Conservation (phyloP, 2,797 vertebrate species). For the Tachyglossus aculeatus region DNA sequence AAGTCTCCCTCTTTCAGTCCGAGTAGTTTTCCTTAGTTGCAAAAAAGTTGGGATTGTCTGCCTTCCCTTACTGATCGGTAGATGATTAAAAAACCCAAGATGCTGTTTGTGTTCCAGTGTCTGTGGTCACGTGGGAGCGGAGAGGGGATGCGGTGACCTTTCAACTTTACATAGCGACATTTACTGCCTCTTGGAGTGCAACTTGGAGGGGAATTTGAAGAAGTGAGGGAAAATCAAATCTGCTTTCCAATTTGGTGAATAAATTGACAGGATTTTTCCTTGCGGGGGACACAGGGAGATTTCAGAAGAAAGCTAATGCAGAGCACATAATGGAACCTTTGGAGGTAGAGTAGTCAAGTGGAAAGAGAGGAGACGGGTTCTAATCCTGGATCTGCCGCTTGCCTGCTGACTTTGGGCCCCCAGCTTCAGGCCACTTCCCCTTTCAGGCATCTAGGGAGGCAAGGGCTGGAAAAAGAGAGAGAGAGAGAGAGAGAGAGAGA, state of each 20-base stretch:
- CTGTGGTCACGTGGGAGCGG: conserved; percentile 19
- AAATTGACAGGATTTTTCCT: conserved; percentile 12
- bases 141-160: conserved; percentile 32
- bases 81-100: conserved; percentile 44
- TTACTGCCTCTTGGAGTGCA: conserved; percentile 29
- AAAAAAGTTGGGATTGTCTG: neutral
- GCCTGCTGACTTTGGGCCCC: no score
- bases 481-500: neutral
- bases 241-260: neutral
- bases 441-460: neutral
- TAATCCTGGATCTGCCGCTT: no score
- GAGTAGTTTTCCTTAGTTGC: conserved; percentile 17
- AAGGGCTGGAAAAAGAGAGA: neutral
- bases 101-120: conserved; percentile 33
- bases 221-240: neutral
- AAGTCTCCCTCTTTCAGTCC: conserved; percentile 35
- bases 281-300: neutral
- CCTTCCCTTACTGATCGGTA: conserved; percentile 14
- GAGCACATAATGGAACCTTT: conserved; percentile 17
- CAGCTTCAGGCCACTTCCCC: conserved; percentile 19
- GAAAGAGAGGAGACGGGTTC: neutral
- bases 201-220: conserved; percentile 18
- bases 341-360: conserved; percentile 4
- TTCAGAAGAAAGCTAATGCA: conserved; percentile 19
- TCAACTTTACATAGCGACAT: conserved; percentile 16